Base-by-base conservation (phyloP, 2,888 invertebrate genomes). In the Pemphredon lugubris region DNA sequence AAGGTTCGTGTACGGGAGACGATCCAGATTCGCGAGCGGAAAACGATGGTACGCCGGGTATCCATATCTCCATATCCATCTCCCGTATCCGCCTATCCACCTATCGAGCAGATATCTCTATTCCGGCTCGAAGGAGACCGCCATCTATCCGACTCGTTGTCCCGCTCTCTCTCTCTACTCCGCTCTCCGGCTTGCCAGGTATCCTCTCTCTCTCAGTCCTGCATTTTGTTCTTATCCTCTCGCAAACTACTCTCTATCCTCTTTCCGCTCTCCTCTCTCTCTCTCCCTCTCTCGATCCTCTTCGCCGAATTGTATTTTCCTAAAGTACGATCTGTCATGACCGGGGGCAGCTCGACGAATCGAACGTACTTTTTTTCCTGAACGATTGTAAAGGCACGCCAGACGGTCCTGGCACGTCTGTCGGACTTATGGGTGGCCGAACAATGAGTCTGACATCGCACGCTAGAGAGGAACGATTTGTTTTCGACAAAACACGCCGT, bases 281-380 rank as follows among this genome's bases (percentile, higher is more conserved):
- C 26, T 26, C 26, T 26, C 26, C 9, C 32, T 16, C 23, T 11
- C 39, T 20, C 32, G 44, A 16, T 47, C 13, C 20, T 48, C 13
- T 26, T 11, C 40, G n/a, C 20, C 66, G 70, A 67, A 77, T 77
- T 74, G 74, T 77, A 64, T 63, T 73, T 73, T 60, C 64, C 54
- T 30, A 30, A 30, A 51, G 47, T 18, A 64, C 45, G 54, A 70
- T 51, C 72, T 51, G 59, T 64, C 65, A 53, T 21, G 18, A 45
- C 4, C 65, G n/a, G 45, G 34, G 42, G 32, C 45, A 42, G 30
- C 53, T 20, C 18, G 30, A 40, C 65, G 32, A 57, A 70, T 73
- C 60, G 70, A 53, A 59, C 47, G 61, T 37, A 32, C 20, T 32
- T 51, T 65, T 70, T 73, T 53, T 7, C 59, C 37, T 7, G 45